phyloP scores from a whole-genome alignment of 2,797 vertebrate genomes.

The Remorina albescens region DNA sequence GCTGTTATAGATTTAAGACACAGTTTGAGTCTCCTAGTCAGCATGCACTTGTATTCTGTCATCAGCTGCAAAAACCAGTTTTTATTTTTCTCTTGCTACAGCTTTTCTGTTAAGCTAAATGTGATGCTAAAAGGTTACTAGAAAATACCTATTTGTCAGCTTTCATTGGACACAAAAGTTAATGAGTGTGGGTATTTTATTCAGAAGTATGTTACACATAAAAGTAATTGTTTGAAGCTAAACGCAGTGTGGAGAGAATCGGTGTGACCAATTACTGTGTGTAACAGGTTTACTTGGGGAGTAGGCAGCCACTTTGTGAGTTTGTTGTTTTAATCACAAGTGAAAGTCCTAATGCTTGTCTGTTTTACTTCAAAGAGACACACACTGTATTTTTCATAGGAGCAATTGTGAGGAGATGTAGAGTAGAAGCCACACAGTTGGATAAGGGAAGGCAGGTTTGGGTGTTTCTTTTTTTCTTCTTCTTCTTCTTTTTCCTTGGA shows the following conservation, averaged over 20 bases:
- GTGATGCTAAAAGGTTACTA: too few relatives aligned
- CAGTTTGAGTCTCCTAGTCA: background rate
- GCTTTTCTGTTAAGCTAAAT: background rate
- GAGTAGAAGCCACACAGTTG: constrained; percentile 16
- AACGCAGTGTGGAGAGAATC: background rate
- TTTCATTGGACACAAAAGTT: background rate
- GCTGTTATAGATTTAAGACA: too few relatives aligned
- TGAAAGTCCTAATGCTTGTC: background rate
- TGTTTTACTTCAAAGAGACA: constrained; percentile 40
- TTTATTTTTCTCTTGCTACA: background rate
- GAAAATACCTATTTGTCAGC: background rate
- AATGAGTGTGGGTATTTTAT: background rate
- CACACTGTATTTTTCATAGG: constrained; percentile 51
- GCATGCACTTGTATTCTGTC: too few relatives aligned
- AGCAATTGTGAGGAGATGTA: constrained; percentile 29
- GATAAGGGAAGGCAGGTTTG: constrained; percentile 31
- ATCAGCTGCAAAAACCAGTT: background rate
- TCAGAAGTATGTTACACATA: background rate
- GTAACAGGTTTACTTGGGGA: background rate
- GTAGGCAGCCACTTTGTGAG: background rate
- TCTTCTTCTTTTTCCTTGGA: too few relatives aligned
- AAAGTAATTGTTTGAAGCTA: background rate
- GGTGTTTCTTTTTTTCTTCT: too few relatives aligned
- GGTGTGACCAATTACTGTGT: background rate
- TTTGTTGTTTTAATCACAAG: constrained; percentile 2